Percentiles rank a stretch among this genome's conserved stretches.
These are phyloP conservation scores for Chlorops oryzae DNA, from an alignment of 1,140 invertebrate species.

Conservation along the genomic window DNA sequence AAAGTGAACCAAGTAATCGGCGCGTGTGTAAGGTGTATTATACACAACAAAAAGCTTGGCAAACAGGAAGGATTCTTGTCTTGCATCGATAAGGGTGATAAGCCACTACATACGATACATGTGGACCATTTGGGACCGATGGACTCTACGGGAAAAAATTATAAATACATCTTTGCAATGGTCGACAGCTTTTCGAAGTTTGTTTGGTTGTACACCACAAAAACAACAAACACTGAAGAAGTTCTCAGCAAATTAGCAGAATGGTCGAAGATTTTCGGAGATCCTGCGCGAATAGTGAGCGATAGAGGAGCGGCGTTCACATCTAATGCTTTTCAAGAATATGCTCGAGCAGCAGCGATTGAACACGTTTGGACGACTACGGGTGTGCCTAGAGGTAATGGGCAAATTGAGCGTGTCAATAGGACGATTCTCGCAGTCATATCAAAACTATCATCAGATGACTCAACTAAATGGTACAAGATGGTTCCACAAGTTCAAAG, in stretches of 20 bases:
- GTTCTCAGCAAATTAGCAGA: conserved; percentile 16
- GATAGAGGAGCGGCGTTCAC: conserved; percentile 22
- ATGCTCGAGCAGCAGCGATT: conserved; percentile 24
- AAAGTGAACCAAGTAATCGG: conserved; percentile 33
- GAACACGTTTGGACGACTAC: conserved; percentile 26
- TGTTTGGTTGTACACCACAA: conserved; percentile 30
- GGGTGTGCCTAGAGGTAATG: conserved; percentile 31
- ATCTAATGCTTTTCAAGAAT: conserved; percentile 22
- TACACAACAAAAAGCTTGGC: conserved; percentile 29
- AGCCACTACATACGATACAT: not conserved
- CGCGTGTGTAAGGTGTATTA: conserved; percentile 35
- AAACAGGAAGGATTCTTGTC: conserved; percentile 41
- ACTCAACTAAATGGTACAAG: conserved; percentile 18
- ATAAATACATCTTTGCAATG: conserved; percentile 23
- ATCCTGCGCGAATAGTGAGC: conserved; percentile 23
- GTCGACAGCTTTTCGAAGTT: conserved; percentile 30
- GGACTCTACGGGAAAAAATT: not conserved
- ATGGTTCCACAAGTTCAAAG: conserved; percentile 12
- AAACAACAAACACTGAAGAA: conserved; percentile 22
- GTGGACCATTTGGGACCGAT: not conserved
- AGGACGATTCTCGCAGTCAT: conserved; percentile 7
- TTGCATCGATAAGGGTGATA: not conserved
- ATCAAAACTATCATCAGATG: conserved; percentile 17
- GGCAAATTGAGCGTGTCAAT: conserved; percentile 28
- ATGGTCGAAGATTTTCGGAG: conserved; percentile 30